Evolutionary conservation across 2,888 invertebrate genomes (phyloP).

Genomic region (Chrysolina haemoptera): DNA sequence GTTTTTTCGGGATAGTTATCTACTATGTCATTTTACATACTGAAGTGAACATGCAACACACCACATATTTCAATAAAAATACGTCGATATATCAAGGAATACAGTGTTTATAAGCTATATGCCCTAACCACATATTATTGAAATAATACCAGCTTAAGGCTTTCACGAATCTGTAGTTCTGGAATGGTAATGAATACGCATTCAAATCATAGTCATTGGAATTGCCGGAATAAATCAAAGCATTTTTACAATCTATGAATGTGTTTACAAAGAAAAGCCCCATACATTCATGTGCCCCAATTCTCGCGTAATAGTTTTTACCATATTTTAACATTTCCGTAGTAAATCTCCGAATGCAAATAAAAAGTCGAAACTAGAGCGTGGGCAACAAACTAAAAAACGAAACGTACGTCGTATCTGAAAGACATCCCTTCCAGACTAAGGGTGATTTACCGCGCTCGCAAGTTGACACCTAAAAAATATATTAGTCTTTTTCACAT

Average conservation of each 20-base stretch:
- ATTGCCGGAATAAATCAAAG: not conserved
- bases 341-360: conserved; percentile 42
- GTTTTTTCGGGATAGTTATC: too few relatives aligned
- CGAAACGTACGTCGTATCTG: conserved; percentile 40
- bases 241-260: conserved; percentile 8
- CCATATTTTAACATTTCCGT: conserved; percentile 30
- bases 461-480: conserved; percentile 51
- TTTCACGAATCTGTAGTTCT: too few relatives aligned
- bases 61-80: too few relatives aligned
- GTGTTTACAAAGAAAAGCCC: conserved; percentile 13
- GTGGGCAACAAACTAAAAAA: conserved; percentile 36
- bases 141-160: too few relatives aligned
- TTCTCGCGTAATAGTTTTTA: conserved; percentile 14
- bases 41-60: too few relatives aligned
- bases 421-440: conserved; percentile 42
- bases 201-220: not conserved
- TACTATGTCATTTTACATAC: too few relatives aligned
- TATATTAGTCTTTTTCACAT: conserved; percentile 50
- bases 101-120: too few relatives aligned
- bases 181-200: too few relatives aligned
- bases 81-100: too few relatives aligned
- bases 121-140: too few relatives aligned
- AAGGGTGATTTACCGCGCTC: conserved; percentile 46
- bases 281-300: conserved; percentile 16
- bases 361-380: conserved; percentile 38